phyloP scores from a whole-genome alignment of 2,888 invertebrate genomes.

The Cybosia mesomella region DNA sequence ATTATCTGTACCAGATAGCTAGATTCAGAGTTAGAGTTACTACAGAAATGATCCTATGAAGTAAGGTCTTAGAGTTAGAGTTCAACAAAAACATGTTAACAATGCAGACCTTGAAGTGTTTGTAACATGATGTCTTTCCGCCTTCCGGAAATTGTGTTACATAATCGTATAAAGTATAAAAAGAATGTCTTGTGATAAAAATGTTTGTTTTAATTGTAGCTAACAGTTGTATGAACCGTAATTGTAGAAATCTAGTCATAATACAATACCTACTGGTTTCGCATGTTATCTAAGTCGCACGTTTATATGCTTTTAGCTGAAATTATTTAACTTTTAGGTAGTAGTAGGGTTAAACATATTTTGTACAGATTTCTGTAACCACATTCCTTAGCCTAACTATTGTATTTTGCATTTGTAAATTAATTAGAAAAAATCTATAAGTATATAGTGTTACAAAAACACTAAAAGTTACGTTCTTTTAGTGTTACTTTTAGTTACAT shows the following conservation, averaged over 20 bases:
- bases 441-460: no score
- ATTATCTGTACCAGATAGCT: conserved; percentile 51
- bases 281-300: not conserved
- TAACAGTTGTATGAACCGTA: not conserved
- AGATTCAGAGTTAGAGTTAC: conserved; percentile 24
- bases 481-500: no score
- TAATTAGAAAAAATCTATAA: no score
- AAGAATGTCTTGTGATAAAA: not conserved
- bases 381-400: no score
- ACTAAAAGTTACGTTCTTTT: no score
- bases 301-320: no score
- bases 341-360: not conserved
- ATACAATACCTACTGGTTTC: not conserved
- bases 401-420: no score
- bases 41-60: no score
- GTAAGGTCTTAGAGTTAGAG: conserved; percentile 23
- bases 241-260: not conserved
- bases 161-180: not conserved
- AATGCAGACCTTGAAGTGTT: conserved; percentile 3
- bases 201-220: not conserved
- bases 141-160: conserved; percentile 3
- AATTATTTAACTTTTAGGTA: no score
- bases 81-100: conserved; percentile 6
- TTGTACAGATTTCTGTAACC: no score
- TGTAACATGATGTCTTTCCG: conserved; percentile 1